Evolutionary conservation across 2,888 invertebrate species (phyloP).

Genomic region (Drosophila atripex): DNA sequence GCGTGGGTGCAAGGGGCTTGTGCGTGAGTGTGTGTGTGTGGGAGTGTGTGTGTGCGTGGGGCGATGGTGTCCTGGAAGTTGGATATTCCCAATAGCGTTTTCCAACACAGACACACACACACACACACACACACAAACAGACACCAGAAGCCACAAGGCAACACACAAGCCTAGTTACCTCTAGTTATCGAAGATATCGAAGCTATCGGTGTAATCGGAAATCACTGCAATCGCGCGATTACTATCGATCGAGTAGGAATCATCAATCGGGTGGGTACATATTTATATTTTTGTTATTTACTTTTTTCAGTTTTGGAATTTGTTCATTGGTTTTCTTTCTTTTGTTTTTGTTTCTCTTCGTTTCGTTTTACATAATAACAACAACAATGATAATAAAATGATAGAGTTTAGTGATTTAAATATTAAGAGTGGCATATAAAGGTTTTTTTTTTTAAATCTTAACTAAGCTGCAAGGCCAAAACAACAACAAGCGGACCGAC

Average conservation of each 20-base stretch:
- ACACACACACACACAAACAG: constrained; percentile 35
- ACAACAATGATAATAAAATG: constrained; percentile 83
- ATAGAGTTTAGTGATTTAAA: constrained; percentile 82
- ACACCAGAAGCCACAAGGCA: constrained; percentile 57
- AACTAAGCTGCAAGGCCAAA: constrained; percentile 46
- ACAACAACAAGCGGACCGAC: constrained; percentile 25
- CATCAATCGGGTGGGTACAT: constrained; percentile 28
- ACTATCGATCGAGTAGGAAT: constrained; percentile 34
- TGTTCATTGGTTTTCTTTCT: constrained; percentile 37
- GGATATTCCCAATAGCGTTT: background rate
- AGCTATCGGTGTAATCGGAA: constrained; percentile 5
- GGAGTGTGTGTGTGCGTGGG: constrained; percentile 1
- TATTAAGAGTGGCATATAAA: constrained; percentile 55
- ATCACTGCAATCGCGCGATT: constrained; percentile 30
- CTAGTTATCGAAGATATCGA: constrained; percentile 37
- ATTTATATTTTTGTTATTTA: constrained; percentile 38
- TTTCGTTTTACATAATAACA: constrained; percentile 77
- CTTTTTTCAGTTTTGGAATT: constrained; percentile 22
- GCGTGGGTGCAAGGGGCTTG: constrained; percentile 45
- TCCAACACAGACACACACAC: constrained; percentile 37
- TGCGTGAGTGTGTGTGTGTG: constrained; percentile 6
- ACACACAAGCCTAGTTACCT: constrained; percentile 65
- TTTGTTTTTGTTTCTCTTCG: constrained; percentile 46
- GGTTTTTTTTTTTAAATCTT: constrained; percentile 39
- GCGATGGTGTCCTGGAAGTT: constrained; percentile 20